These are phyloP conservation scores for Drosophila insularis DNA, from an alignment of 1,140 invertebrate genomes.

Conservation along the genomic window DNA sequence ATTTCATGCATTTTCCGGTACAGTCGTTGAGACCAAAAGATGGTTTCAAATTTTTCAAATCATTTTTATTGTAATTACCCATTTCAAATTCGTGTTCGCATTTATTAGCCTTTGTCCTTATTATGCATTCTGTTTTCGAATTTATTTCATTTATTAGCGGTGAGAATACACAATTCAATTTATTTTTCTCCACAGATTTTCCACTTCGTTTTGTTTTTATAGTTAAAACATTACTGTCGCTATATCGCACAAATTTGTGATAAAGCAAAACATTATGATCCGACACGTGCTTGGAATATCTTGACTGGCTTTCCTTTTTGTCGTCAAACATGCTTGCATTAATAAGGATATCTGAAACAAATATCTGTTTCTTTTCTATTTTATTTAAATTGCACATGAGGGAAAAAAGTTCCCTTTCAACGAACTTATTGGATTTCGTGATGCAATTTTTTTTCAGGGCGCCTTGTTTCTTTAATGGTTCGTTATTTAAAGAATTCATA, in stretches of 20 bases:
- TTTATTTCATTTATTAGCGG: constrained; percentile 30
- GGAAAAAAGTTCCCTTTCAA: constrained; percentile 64
- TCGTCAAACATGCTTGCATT: constrained; percentile 63
- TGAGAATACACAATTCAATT: constrained; percentile 37
- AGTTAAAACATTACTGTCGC: constrained; percentile 8
- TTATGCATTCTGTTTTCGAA: constrained; percentile 34
- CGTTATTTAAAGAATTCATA: constrained; percentile 18
- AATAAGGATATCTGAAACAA: constrained; percentile 65
- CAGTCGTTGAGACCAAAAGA: not conserved
- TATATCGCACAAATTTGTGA: constrained; percentile 37
- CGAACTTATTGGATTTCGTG: constrained; percentile 56
- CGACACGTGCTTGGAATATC: constrained; percentile 37
- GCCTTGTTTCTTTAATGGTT: constrained; percentile 44
- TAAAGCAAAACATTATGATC: constrained; percentile 44
- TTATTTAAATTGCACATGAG: constrained; percentile 68
- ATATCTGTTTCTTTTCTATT: constrained; percentile 60
- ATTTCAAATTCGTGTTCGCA: constrained; percentile 19
- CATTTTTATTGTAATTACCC: constrained; percentile 13
- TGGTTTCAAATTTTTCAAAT: constrained; percentile 7
- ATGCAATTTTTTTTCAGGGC: constrained; percentile 49
- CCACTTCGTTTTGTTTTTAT: constrained; percentile 20
- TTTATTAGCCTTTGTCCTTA: constrained; percentile 15
- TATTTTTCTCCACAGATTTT: not conserved
- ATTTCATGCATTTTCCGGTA: constrained; percentile 37
- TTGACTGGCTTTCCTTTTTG: constrained; percentile 38